Evolutionary conservation across 2,888 invertebrate genomes (phyloP).

Genomic region (Phymatocera aterrima): DNA sequence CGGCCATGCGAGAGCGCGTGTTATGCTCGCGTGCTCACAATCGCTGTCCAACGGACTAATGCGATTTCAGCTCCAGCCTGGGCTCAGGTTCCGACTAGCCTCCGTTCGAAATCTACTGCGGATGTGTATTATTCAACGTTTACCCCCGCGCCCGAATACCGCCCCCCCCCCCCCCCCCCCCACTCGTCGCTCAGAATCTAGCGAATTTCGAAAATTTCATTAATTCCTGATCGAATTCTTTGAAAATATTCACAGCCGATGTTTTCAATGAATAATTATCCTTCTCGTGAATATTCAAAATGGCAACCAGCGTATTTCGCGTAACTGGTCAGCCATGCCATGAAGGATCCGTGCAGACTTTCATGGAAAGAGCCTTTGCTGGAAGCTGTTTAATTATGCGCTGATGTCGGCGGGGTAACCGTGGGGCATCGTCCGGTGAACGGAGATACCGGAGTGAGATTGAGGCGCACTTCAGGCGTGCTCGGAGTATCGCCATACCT

Average conservation of each 20-base stretch:
- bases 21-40: slow-evolving; percentile 25
- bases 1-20: slow-evolving; percentile 23
- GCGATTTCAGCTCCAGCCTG: not conserved
- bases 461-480: not conserved
- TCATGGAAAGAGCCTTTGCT: not conserved
- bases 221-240: not conserved
- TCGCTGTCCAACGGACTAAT: slow-evolving; percentile 34
- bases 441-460: not conserved
- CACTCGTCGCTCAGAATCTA: not conserved
- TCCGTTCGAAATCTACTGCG: not conserved
- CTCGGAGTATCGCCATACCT: not conserved
- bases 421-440: not conserved
- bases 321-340: too few species aligned
- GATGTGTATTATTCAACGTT: not conserved
- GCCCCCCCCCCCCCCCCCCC: too few species aligned
- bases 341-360: too few species aligned
- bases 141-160: not conserved
- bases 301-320: too few species aligned
- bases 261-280: too few species aligned
- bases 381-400: slow-evolving; percentile 4
- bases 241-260: not conserved
- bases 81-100: not conserved
- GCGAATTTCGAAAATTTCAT: not conserved
- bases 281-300: too few species aligned
- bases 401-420: not conserved